These are phyloP conservation scores for Leptinotarsa lineolata DNA, from an alignment of 1,140 invertebrate genomes.

Conservation along the genomic window DNA sequence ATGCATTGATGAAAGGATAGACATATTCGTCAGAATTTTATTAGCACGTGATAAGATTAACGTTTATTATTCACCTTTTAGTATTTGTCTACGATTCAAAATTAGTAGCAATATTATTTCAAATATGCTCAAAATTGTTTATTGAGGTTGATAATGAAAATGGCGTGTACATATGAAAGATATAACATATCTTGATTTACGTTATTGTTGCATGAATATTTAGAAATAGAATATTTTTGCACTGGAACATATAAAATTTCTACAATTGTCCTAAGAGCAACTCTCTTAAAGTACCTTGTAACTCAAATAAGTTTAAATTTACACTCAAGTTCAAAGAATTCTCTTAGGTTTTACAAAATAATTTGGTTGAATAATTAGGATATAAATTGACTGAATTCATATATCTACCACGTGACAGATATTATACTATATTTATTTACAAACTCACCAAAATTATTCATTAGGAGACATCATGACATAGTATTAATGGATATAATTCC, in stretches of 20 bases:
- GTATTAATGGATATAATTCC: too few species aligned
- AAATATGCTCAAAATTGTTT: neutral
- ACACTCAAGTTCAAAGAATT: neutral
- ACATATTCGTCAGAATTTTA: too few species aligned
- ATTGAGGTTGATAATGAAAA: neutral
- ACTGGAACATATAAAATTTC: constrained; percentile 13
- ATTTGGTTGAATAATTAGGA: too few species aligned
- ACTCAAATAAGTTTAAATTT: neutral
- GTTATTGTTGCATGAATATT: constrained; percentile 26
- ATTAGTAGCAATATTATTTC: constrained; percentile 6
- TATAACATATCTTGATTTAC: constrained; percentile 26
- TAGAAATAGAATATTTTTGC: constrained; percentile 29
- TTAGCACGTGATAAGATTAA: too few species aligned
- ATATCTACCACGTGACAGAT: too few species aligned
- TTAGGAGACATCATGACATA: too few species aligned
- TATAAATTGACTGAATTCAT: too few species aligned
- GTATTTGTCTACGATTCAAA: neutral
- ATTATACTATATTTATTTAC: too few species aligned
- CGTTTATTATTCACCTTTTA: too few species aligned
- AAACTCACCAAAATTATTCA: too few species aligned
- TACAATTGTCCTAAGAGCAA: neutral
- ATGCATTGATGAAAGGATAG: too few species aligned
- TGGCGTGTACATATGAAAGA: constrained; percentile 20
- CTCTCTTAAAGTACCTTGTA: neutral
- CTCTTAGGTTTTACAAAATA: neutral